Conservation (phyloP, 2,888 invertebrate species). For the Drosophila barbarae region DNA sequence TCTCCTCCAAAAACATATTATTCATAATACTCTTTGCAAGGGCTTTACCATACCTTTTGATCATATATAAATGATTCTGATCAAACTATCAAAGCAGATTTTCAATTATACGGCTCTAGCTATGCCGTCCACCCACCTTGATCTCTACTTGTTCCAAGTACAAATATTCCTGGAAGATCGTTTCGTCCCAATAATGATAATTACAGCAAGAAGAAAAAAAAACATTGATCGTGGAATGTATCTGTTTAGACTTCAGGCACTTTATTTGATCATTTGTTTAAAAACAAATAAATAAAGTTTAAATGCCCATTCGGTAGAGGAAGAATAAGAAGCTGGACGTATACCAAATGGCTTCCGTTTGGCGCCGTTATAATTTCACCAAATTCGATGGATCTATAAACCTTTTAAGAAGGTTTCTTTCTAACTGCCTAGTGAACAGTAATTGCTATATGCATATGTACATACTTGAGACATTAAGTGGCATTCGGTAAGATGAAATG, state of each 20-base stretch:
- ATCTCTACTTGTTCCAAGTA: neutral
- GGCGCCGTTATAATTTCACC: slow-evolving; percentile 11
- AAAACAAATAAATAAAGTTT: slow-evolving; percentile 51
- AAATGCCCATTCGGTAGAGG: slow-evolving; percentile 33
- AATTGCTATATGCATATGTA: neutral
- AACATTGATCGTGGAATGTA: slow-evolving; percentile 22
- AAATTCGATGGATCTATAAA: neutral
- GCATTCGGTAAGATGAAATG: neutral
- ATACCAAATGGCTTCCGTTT: slow-evolving; percentile 8
- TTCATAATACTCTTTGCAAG: too few relatives aligned
- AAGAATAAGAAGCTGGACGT: slow-evolving; percentile 8
- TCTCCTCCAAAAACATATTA: too few relatives aligned
- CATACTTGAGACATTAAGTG: neutral
- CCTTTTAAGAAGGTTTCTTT: neutral
- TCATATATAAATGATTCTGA: neutral
- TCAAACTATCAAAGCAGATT: neutral
- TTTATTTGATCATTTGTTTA: slow-evolving; percentile 53
- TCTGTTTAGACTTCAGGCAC: slow-evolving; percentile 20
- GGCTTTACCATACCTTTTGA: neutral
- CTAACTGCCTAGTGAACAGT: neutral
- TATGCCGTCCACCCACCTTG: neutral
- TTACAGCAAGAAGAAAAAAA: slow-evolving; percentile 42
- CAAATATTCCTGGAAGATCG: neutral
- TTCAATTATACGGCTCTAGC: neutral
- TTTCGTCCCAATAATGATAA: slow-evolving; percentile 53